Conservation (phyloP, 2,113 vertebrate species). For the Paralichthys olivaceus region DNA sequence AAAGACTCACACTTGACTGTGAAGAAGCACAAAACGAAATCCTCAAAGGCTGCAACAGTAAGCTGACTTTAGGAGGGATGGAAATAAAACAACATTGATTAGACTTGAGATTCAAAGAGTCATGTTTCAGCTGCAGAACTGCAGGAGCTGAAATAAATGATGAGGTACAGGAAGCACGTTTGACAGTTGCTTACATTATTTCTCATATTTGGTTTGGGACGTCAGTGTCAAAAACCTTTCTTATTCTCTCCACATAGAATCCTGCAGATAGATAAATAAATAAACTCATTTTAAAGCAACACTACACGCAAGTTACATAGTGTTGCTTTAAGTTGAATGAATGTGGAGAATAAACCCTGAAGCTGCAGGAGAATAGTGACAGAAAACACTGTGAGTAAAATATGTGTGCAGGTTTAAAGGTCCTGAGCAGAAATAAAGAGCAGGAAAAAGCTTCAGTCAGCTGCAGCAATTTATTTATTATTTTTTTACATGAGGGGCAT, state of each 20-base stretch:
- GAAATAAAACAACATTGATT: constrained; percentile 14
- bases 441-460: constrained; percentile 25
- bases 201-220: background rate
- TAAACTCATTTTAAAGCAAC: background rate
- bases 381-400: constrained; percentile 14
- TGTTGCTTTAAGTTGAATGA: background rate
- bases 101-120: constrained; percentile 17
- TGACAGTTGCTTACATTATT: background rate
- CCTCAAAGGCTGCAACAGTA: constrained; percentile 23
- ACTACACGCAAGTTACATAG: background rate
- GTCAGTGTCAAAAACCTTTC: background rate
- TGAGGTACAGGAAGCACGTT: background rate
- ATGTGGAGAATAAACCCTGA: no score
- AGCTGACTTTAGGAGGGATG: background rate
- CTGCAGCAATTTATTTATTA: constrained; percentile 11
- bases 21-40: constrained; percentile 24
- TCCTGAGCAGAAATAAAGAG: background rate
- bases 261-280: background rate
- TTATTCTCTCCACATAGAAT: constrained; percentile 5
- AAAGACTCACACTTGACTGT: constrained; percentile 28
- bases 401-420: background rate
- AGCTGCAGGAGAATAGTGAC: no score
- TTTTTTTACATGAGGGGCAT: constrained; percentile 34
- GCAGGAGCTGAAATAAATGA: constrained; percentile 10
- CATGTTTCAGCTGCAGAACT: constrained; percentile 10